Base-by-base conservation (phyloP, 2,113 vertebrate genomes). In the Steatornis caripensis region DNA sequence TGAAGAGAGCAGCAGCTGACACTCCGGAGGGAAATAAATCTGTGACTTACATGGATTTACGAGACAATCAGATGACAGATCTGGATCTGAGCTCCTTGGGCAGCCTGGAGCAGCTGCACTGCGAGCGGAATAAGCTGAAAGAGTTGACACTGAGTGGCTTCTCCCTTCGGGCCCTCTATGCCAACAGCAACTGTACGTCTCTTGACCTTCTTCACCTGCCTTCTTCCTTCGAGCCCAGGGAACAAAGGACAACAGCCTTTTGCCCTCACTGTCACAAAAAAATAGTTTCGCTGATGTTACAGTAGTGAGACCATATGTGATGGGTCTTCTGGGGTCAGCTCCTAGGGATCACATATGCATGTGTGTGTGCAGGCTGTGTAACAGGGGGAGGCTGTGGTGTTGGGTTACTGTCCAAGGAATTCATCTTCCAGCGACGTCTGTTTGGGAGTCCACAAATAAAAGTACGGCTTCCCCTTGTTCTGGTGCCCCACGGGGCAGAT, bases 71-170 rank as follows among this genome's bases (percentile, higher is more conserved):
- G 36, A 97, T 99, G 84, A 97, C 98, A 87, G 97, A 98, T 26
- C 97, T 99, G 81, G 99, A 99, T 96, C 98, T 99, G 94, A 98
- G 98, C 97, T 98, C 98, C 37, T 81, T 99, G 79, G 98, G 98
- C 95, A 98, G 97, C 97, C 97, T 99, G 98, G 99, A 99, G 95
- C 99, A 98, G 84, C 97, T 99, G 95, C 98, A 99, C 96, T 99
- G 99, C 37, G 99, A 99, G 87, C 98, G 99, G 77, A 99, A 99
- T 97, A 98, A 98, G 81, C 98, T 99, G 97, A 98, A 96, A 95
- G 98, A 98, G 39, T 98, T 99, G 89, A 98, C 98, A 0, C 98
- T 99, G 94, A 98, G 99, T 11, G 99, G 99, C 74, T 99, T 99
- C 94, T 98, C 98, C 32, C 98, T 99, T 90, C 98, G 99, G 86